Conservation (phyloP, 2,113 vertebrate genomes). For the human (Homo sapiens) region DNA sequence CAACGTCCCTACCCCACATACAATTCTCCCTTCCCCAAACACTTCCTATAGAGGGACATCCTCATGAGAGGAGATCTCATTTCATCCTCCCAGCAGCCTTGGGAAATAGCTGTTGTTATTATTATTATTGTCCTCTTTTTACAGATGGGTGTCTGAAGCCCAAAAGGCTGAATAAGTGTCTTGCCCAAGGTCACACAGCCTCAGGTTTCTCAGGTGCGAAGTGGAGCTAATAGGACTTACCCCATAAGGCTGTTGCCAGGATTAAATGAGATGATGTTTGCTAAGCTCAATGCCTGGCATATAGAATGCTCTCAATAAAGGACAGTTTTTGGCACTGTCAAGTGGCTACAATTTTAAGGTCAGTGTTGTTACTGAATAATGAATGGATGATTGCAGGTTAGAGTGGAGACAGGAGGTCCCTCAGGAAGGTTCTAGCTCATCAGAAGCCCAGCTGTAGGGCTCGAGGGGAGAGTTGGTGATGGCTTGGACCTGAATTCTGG, state of each 20-base stretch:
- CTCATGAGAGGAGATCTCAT: neutral
- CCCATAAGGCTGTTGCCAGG: neutral
- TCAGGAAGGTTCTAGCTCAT: neutral
- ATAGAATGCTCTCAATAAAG: neutral
- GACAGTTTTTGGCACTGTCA: neutral
- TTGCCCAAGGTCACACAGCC: neutral
- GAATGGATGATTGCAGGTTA: neutral
- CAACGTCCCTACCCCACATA: neutral
- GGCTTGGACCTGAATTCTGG: neutral
- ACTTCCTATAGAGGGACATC: neutral
- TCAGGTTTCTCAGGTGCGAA: constrained; percentile 38
- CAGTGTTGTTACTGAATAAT: neutral
- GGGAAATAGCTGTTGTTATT: neutral
- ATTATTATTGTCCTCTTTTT: neutral
- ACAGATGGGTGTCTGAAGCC: neutral
- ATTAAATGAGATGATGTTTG: constrained; percentile 35
- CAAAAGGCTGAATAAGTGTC: neutral
- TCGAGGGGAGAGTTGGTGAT: constrained; percentile 42
- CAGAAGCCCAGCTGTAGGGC: constrained; percentile 44
- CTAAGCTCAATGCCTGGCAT: neutral
- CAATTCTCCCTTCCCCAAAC: neutral
- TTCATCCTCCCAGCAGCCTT: neutral
- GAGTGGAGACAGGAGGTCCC: neutral
- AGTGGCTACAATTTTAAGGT: constrained; percentile 23
- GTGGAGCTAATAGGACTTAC: neutral